Evolutionary conservation across 2,888 invertebrate genomes (phyloP).

Genomic region (Gerris lacustris): DNA sequence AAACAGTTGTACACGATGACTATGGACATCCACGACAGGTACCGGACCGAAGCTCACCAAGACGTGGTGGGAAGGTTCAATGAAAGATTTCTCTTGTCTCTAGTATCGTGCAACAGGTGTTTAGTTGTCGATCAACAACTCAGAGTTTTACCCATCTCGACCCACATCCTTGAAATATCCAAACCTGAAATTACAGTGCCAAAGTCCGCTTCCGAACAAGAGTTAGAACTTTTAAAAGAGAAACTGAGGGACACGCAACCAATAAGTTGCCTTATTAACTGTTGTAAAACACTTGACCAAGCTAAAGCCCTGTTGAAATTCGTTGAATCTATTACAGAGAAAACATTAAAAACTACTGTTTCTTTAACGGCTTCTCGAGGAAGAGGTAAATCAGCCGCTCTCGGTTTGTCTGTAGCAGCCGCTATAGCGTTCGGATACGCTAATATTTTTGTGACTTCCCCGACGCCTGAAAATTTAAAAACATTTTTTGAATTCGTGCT

Average conservation of each 20-base stretch:
- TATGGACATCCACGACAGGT: conserved; percentile 97
- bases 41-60: conserved; percentile 87
- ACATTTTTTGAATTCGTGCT: conserved; percentile 94
- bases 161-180: conserved; percentile 56
- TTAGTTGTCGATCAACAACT: conserved; percentile 90
- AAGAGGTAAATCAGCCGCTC: conserved; percentile 93
- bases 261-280: conserved; percentile 72
- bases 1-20: conserved; percentile 89
- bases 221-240: conserved; percentile 63
- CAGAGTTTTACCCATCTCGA: conserved; percentile 81
- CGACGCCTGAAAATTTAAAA: conserved; percentile 93
- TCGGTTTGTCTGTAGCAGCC: conserved; percentile 82
- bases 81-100: conserved; percentile 84
- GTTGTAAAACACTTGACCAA: conserved; percentile 87
- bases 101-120: conserved; percentile 76
- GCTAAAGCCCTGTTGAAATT: conserved; percentile 79
- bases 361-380: conserved; percentile 93
- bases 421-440: conserved; percentile 75
- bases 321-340: conserved; percentile 89
- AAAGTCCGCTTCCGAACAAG: conserved; percentile 42
- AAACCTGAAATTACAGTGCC: conserved; percentile 34
- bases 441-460: conserved; percentile 94
- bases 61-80: conserved; percentile 90
- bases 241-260: conserved; percentile 83
- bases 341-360: conserved; percentile 74